phyloP scores from a whole-genome alignment of 2,888 invertebrate species.

The Thymelicus acteon region DNA sequence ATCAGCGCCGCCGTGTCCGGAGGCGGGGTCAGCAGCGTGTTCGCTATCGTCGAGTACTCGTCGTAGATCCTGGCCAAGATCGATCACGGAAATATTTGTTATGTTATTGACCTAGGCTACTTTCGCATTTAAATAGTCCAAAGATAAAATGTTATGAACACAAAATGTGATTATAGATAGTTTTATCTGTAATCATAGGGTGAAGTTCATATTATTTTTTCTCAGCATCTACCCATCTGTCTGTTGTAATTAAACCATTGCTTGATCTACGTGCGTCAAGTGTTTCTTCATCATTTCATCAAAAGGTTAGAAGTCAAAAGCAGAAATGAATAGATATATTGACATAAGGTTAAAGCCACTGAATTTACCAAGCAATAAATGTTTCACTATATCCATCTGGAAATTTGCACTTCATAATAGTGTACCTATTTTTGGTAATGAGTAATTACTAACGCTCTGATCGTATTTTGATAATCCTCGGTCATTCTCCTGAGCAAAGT shows the following conservation, averaged over 20 bases:
- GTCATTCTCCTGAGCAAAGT: constrained; percentile 90
- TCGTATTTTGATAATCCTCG: constrained; percentile 91
- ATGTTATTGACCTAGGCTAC: too few species aligned
- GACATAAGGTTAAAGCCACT: not conserved
- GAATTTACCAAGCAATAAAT: not conserved
- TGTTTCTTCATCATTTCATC: not conserved
- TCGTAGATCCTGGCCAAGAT: constrained; percentile 87
- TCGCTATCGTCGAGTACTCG: constrained; percentile 92
- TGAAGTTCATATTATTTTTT: too few species aligned
- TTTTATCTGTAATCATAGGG: not conserved
- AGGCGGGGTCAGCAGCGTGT: constrained; percentile 91
- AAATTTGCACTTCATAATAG: not conserved
- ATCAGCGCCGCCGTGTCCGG: constrained; percentile 94
- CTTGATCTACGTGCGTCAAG: too few species aligned
- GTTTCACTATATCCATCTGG: not conserved
- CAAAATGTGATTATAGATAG: too few species aligned
- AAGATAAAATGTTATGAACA: too few species aligned
- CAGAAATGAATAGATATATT: not conserved
- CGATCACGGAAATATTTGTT: too few species aligned
- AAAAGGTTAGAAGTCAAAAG: not conserved
- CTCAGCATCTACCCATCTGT: too few species aligned
- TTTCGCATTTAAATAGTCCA: too few species aligned
- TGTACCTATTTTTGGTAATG: not conserved
- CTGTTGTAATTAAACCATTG: too few species aligned
- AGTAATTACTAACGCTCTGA: constrained; percentile 86